A percentile compares a stretch with the other conserved stretches of the same genome.
Evolutionary conservation across 2,113 vertebrate genomes (phyloP).

Genomic region (Pteruthius melanotis): DNA sequence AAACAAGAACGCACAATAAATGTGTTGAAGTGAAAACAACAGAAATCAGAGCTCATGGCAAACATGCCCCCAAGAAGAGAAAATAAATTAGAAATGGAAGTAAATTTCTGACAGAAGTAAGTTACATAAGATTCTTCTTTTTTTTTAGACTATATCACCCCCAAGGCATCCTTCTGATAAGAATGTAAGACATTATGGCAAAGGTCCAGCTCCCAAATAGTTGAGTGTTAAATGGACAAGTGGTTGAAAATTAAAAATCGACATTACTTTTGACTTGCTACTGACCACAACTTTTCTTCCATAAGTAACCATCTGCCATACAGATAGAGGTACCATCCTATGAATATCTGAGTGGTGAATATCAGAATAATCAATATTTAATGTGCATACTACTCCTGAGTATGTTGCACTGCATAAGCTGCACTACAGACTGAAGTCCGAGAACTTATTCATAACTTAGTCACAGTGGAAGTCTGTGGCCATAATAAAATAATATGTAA

Average conservation of each 20-base stretch:
- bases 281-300: background rate
- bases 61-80: background rate
- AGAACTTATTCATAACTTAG: background rate
- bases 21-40: background rate
- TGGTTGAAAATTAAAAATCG: background rate
- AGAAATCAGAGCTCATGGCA: background rate
- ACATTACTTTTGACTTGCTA: background rate
- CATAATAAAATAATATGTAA: background rate
- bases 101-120: background rate
- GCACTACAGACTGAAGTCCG: background rate
- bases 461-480: background rate
- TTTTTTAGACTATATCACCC: background rate
- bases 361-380: background rate
- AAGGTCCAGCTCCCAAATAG: background rate
- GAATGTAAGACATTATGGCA: background rate
- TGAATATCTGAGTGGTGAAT: background rate
- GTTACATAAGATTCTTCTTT: background rate
- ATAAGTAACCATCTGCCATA: background rate
- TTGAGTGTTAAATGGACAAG: background rate
- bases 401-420: background rate
- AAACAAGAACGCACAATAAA: accelerated
- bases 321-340: background rate
- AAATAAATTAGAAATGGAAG: background rate
- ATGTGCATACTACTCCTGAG: background rate
- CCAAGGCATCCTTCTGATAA: background rate